Conservation (phyloP, 1,140 invertebrate species). For the Anastrepha ludens region DNA sequence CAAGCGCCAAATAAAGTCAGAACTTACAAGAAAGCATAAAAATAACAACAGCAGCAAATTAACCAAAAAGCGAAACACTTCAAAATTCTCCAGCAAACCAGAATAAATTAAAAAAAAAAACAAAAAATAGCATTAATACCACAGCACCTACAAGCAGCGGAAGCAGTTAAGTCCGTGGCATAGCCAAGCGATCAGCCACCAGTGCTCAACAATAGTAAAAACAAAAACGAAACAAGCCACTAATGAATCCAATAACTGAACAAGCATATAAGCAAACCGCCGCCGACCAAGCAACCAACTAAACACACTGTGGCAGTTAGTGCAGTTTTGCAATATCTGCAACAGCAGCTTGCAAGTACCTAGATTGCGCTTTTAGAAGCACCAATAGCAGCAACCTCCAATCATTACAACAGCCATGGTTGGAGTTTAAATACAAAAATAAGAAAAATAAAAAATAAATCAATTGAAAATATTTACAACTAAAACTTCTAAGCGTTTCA, state of each 20-base stretch:
- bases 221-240: slow-evolving; percentile 27
- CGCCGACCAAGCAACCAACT: slow-evolving; percentile 6
- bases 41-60: not conserved
- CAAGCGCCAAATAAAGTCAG: not conserved
- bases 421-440: not conserved
- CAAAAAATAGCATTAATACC: not conserved
- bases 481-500: slow-evolving; percentile 2
- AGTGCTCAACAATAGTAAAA: not conserved
- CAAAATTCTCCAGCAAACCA: slow-evolving; percentile 9
- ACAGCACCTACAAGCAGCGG: slow-evolving; percentile 27
- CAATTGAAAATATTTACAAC: not conserved
- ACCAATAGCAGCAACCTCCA: not conserved
- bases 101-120: not conserved
- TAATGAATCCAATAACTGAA: slow-evolving; percentile 30
- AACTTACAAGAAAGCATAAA: not conserved
- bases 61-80: not conserved
- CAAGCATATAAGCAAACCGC: not conserved
- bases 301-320: slow-evolving; percentile 3
- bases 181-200: slow-evolving; percentile 18
- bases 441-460: slow-evolving; percentile 25
- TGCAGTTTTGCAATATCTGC: slow-evolving; percentile 26
- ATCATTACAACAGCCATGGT: not conserved
- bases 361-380: not conserved
- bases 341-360: slow-evolving; percentile 7
- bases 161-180: slow-evolving; percentile 42